Evolutionary conservation across 2,888 invertebrate species (phyloP).

Genomic region (Scrobipalpa costella): DNA sequence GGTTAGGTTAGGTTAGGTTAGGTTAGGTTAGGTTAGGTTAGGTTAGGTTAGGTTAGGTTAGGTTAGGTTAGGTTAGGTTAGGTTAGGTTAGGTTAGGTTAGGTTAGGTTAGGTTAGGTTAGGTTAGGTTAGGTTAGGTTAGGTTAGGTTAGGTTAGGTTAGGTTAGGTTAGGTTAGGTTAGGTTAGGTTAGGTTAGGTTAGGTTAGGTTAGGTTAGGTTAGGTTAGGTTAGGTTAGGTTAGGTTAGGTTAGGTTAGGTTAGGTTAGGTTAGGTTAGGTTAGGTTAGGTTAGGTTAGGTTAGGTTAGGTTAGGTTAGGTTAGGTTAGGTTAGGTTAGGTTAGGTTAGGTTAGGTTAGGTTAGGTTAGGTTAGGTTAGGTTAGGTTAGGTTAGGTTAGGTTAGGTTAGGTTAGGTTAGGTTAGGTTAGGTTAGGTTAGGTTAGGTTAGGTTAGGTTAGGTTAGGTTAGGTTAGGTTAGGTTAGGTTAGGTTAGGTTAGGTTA

Average conservation of each 20-base stretch:
- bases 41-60: slow-evolving; percentile 34
- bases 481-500: no score
- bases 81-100: slow-evolving; percentile 32
- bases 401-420: no score
- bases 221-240: slow-evolving; percentile 37
- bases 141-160: slow-evolving; percentile 34
- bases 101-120: slow-evolving; percentile 33
- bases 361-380: no score
- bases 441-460: no score
- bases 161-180: slow-evolving; percentile 33
- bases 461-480: no score
- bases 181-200: slow-evolving; percentile 35
- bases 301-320: slow-evolving; percentile 34
- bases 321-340: slow-evolving; percentile 32
- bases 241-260: slow-evolving; percentile 37
- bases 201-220: slow-evolving; percentile 36
- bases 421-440: no score
- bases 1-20: slow-evolving; percentile 29
- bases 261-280: slow-evolving; percentile 34
- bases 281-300: slow-evolving; percentile 33
- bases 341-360: no score
- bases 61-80: slow-evolving; percentile 30
- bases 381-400: no score
- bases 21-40: slow-evolving; percentile 32
- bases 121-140: slow-evolving; percentile 35